Conservation (phyloP, 1,140 invertebrate genomes). For the Heliothis subflexa region DNA sequence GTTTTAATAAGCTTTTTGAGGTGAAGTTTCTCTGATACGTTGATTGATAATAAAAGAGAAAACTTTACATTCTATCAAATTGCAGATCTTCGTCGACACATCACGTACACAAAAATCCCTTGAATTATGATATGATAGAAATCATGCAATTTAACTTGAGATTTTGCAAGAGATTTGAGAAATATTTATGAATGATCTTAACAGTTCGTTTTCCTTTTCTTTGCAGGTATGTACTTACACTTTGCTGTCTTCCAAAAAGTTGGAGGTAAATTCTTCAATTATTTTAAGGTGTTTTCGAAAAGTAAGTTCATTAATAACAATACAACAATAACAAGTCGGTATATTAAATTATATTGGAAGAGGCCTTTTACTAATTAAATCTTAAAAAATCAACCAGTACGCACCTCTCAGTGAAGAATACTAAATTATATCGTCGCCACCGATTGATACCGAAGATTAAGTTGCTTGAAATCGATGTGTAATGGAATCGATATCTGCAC, state of each 20-base stretch:
- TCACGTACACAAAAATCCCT: conserved; percentile 16
- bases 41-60: conserved; percentile 26
- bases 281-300: too few relatives aligned
- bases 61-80: conserved; percentile 13
- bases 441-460: conserved; percentile 36
- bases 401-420: conserved; percentile 8
- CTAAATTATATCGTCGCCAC: conserved; percentile 33
- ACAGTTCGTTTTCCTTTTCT: conserved; percentile 6
- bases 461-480: conserved; percentile 39
- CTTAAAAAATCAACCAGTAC: too few relatives aligned
- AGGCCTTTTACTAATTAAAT: too few relatives aligned
- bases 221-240: background rate
- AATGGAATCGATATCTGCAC: conserved; percentile 42
- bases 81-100: conserved; percentile 2
- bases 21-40: background rate
- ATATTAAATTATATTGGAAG: too few relatives aligned
- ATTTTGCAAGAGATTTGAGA: background rate
- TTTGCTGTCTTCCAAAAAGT: background rate
- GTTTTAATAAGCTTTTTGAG: conserved; percentile 1
- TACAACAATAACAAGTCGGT: too few relatives aligned
- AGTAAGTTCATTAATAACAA: too few relatives aligned
- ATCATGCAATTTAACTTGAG: conserved; percentile 18
- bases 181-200: conserved; percentile 18
- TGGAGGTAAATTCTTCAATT: background rate
- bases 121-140: conserved; percentile 7